Conservation (phyloP, 2,113 vertebrate genomes). For the Clarias batrachus region DNA sequence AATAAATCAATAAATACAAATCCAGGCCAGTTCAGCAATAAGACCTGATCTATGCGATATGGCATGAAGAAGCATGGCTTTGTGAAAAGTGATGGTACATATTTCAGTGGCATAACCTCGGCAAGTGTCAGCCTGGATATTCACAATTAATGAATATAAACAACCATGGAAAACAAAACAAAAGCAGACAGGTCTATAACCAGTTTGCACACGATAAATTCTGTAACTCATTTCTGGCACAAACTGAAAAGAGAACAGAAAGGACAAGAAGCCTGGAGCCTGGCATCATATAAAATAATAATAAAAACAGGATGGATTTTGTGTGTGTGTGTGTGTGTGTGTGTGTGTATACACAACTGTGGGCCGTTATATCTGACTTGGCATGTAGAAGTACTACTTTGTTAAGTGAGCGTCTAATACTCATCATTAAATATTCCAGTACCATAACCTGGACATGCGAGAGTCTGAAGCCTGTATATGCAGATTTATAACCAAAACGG, state of each 20-base stretch:
- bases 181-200: too few species aligned
- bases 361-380: neutral
- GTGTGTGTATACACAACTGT: neutral
- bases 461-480: too few species aligned
- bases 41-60: neutral
- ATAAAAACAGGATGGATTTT: neutral
- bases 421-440: slow-evolving; percentile 11
- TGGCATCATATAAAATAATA: neutral
- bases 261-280: neutral
- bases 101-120: slow-evolving; percentile 43
- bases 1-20: too few species aligned
- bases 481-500: neutral
- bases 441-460: slow-evolving; percentile 41
- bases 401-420: neutral
- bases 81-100: neutral
- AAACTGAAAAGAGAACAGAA: neutral
- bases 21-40: neutral
- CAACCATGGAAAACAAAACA: too few species aligned
- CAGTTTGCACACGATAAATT: neutral
- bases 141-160: too few species aligned
- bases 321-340: neutral
- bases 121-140: too few species aligned
- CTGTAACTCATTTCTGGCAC: too few species aligned
- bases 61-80: neutral
- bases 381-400: neutral